Percentiles rank a stretch among this genome's conserved stretches.
phyloP scores from a whole-genome alignment of 2,113 vertebrate species.

The Corythornis madagascariensis region DNA sequence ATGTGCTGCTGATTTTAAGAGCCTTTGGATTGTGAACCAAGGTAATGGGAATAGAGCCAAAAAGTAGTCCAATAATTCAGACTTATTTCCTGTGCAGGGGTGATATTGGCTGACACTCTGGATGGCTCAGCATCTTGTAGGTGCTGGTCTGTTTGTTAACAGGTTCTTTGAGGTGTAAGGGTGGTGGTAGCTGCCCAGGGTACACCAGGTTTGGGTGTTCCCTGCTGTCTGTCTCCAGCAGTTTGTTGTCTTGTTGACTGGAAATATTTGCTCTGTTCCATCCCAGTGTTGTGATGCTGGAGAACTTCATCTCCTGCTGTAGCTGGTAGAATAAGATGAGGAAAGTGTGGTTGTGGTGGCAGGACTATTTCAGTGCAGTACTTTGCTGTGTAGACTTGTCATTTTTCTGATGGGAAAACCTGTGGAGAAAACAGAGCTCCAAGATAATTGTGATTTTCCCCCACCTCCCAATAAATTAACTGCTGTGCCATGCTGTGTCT shows the following conservation, averaged over 20 bases:
- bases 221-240: neutral
- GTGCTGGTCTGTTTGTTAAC: neutral
- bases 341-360: neutral
- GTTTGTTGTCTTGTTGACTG: neutral
- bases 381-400: fast-evolving
- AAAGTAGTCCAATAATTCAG: neutral
- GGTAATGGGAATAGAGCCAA: constrained; percentile 22
- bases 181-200: neutral
- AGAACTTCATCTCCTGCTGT: neutral
- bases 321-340: neutral
- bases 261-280: neutral
- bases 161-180: neutral
- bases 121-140: neutral
- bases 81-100: neutral
- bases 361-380: neutral
- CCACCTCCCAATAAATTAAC: neutral
- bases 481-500: fast-evolving
- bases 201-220: neutral
- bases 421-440: neutral
- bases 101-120: neutral
- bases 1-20: neutral
- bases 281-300: neutral
- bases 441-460: neutral
- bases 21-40: neutral
- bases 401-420: neutral